phyloP scores from a whole-genome alignment of 2,797 vertebrate genomes.

The Notolabrus celidotus region DNA sequence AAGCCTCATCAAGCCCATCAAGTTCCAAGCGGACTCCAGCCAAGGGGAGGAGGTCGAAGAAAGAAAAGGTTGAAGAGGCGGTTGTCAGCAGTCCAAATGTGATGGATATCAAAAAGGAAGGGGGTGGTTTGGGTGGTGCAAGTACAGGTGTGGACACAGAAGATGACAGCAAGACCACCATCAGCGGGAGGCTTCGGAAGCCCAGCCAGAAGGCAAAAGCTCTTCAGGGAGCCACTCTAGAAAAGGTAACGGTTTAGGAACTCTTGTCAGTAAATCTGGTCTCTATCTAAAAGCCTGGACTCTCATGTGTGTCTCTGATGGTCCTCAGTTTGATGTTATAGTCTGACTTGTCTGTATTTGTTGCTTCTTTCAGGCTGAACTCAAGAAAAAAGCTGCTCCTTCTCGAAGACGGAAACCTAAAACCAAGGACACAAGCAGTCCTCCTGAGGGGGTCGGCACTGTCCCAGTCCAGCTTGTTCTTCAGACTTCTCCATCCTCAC shows the following conservation, averaged over 20 bases:
- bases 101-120: too few relatives aligned
- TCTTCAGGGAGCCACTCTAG: background rate
- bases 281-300: too few relatives aligned
- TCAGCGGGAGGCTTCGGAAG: background rate
- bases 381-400: background rate
- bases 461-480: background rate
- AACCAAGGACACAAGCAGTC: background rate
- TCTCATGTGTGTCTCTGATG: too few relatives aligned
- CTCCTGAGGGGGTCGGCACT: background rate
- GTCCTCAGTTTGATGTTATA: background rate
- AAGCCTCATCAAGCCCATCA: background rate
- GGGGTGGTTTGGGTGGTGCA: background rate
- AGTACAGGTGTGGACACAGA: background rate
- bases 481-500: background rate
- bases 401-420: background rate
- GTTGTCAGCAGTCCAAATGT: background rate
- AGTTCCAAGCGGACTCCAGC: background rate
- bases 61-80: background rate
- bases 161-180: background rate
- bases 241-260: slow-evolving; percentile 17
- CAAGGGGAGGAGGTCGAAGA: background rate
- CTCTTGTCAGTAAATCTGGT: too few relatives aligned
- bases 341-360: background rate
- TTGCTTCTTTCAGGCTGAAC: slow-evolving; percentile 16
- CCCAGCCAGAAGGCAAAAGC: slow-evolving; percentile 8